phyloP scores from a whole-genome alignment of 2,797 vertebrate genomes.

The Esox masquinongy region DNA sequence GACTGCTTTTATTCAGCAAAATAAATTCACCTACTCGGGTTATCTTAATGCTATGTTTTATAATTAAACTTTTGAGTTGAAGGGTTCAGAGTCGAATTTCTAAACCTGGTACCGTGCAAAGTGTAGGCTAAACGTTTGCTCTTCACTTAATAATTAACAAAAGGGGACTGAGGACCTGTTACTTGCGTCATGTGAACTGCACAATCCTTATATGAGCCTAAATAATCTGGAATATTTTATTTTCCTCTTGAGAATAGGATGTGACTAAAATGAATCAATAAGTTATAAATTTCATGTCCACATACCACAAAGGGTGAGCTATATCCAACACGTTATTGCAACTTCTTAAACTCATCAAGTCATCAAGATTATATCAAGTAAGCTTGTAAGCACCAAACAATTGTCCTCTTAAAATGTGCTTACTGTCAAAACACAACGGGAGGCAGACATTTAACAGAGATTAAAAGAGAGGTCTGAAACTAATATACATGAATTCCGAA shows the following conservation, averaged over 20 bases:
- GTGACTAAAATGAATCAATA: neutral
- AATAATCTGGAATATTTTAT: neutral
- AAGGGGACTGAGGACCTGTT: conserved; percentile 23
- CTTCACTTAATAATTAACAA: conserved; percentile 73
- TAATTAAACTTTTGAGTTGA: conserved; percentile 31
- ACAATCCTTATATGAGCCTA: conserved; percentile 25
- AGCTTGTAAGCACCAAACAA: neutral
- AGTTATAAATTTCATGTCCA: too few relatives aligned
- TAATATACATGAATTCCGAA: neutral
- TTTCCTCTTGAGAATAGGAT: neutral
- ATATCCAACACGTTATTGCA: neutral
- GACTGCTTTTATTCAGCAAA: neutral
- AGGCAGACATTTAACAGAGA: neutral
- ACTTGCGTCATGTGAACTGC: conserved; percentile 18
- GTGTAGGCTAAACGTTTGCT: conserved; percentile 61
- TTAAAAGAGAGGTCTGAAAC: neutral
- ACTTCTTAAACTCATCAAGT: neutral
- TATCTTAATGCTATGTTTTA: neutral
- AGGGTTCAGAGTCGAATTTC: conserved; percentile 55
- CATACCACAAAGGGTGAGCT: neutral
- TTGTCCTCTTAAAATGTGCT: neutral
- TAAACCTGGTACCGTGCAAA: conserved; percentile 41
- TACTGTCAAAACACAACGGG: neutral
- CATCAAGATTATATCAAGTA: neutral
- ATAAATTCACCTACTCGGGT: neutral